Evolutionary conservation across 2,888 invertebrate species (phyloP).

Genomic region (Sipha maydis): DNA sequence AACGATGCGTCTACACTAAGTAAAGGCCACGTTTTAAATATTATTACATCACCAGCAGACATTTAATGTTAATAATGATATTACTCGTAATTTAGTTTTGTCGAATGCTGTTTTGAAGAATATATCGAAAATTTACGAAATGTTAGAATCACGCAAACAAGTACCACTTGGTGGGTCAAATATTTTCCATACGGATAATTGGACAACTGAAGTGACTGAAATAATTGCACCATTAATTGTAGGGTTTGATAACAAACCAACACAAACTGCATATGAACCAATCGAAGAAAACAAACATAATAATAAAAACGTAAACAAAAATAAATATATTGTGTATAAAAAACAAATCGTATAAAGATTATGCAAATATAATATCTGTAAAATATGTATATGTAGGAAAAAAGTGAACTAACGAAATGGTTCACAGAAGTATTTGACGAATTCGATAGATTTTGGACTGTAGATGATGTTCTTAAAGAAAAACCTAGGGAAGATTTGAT

Average conservation of each 20-base stretch:
- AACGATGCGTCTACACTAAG: conserved; percentile 25
- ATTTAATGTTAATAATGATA: neutral
- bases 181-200: conserved; percentile 23
- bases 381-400: neutral
- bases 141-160: conserved; percentile 3
- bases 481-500: conserved; percentile 9
- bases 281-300: neutral
- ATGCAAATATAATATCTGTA: neutral
- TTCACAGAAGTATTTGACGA: conserved; percentile 34
- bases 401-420: conserved; percentile 13
- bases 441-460: conserved; percentile 20
- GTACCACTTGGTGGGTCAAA: conserved; percentile 42
- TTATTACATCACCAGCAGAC: neutral
- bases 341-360: neutral
- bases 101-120: neutral
- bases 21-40: neutral
- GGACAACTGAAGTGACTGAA: conserved; percentile 36
- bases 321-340: neutral
- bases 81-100: conserved; percentile 17
- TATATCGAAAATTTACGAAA: neutral
- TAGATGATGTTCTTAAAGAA: neutral
- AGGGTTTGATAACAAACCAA: conserved; percentile 9
- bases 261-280: neutral
- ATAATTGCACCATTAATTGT: conserved; percentile 20
- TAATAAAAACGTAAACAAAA: neutral